Base-by-base conservation (phyloP, 2,888 invertebrate genomes). In the Oscheius sp. region DNA sequence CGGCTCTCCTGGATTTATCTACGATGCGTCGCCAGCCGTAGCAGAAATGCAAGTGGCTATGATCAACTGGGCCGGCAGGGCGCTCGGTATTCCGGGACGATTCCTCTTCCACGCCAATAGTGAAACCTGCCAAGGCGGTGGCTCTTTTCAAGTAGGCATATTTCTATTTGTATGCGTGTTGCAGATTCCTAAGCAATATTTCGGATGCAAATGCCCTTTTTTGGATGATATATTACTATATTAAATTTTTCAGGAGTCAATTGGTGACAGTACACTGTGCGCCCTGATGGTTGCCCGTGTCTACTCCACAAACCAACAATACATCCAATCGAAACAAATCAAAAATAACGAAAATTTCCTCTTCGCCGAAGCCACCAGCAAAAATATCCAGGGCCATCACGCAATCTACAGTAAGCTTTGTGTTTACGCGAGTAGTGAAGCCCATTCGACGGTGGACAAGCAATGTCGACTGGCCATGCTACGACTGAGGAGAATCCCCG, bases 21-120 rank as follows among this genome's bases (percentile, higher is more conserved):
- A 66, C 25, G 66, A 66, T 27, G 66, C 66, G n/a, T 66, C 52
- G 23, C 66, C 66, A 5, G 66, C 66, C 9, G 35, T 66, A 7
- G 66, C 66, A n/a, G 66, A 66, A n/a, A 66, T 66, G 66, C 52
- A 66, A 49, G 66, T 66, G 52, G 66, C 66, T 18, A 66, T 66
- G 66, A 16, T 66, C 25, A 66, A 66, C 29, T 66, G 66, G 66
- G 66, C 66, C 52, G 66, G 66, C 16, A 21, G 66, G 25, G 66
- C 66, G 16, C 66, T 66, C 29, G 66, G 66, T 1, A 49, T 66
- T 18, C 66, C 66, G 27, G 66, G 52, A 29, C n/a, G 35, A 18
- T 66, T 66, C 49, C 49, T 66, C 66, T 66, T 66, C 18, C 7
- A 52, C 3, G 66, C 52, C n/a, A 66, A 66, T n/a, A 66, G 52